phyloP scores from a whole-genome alignment of 2,888 invertebrate genomes.

The Salticus scenicus region DNA sequence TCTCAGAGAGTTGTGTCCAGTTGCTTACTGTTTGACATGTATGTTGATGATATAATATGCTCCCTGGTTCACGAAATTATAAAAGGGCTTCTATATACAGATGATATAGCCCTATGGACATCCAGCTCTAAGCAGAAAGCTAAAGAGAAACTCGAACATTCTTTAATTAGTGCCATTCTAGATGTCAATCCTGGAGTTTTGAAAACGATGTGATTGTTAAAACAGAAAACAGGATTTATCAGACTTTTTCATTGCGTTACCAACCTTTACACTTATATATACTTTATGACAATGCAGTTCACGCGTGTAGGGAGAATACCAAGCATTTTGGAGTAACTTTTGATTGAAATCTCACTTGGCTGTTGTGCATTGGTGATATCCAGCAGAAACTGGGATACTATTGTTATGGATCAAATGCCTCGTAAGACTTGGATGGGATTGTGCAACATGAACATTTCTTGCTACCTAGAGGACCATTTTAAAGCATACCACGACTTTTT shows the following conservation, averaged over 20 bases:
- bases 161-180: slow-evolving; percentile 7
- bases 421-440: not conserved
- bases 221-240: slow-evolving; percentile 10
- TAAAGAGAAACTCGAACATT: not conserved
- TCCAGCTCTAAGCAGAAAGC: not conserved
- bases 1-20: not conserved
- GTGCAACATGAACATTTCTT: not conserved
- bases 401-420: slow-evolving; percentile 12
- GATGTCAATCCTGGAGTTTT: not conserved
- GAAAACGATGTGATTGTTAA: slow-evolving; percentile 25
- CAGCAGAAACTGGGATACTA: not conserved
- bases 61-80: not conserved
- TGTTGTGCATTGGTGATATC: not conserved
- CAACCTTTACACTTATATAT: not conserved
- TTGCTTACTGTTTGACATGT: not conserved
- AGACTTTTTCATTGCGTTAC: slow-evolving; percentile 13
- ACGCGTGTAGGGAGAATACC: not conserved
- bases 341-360: slow-evolving; percentile 4
- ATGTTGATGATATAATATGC: not conserved
- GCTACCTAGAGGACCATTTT: slow-evolving; percentile 17
- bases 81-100: not conserved
- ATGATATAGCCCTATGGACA: not conserved
- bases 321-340: not conserved
- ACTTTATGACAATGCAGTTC: not conserved
- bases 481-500: slow-evolving; percentile 15